Evolutionary conservation across 2,888 invertebrate genomes (phyloP).

Genomic region (Hoplodrina ambigua): DNA sequence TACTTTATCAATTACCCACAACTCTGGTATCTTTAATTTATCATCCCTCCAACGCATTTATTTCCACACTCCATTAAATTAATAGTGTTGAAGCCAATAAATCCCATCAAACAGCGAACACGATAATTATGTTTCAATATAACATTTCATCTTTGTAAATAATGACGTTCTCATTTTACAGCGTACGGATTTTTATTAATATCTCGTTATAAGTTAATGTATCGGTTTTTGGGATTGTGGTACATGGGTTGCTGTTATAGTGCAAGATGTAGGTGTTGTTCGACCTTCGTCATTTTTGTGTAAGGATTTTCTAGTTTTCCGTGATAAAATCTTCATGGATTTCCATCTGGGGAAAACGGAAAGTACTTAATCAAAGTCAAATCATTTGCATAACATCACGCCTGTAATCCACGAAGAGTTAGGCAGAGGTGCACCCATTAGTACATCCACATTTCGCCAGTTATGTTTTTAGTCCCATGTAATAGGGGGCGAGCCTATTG

Average conservation of each 20-base stretch:
- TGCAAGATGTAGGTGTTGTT: background rate
- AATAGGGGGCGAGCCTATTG: too few species aligned
- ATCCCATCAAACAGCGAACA: slow-evolving; percentile 14
- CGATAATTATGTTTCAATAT: slow-evolving; percentile 39
- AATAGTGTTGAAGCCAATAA: slow-evolving; percentile 34
- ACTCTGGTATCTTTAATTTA: background rate
- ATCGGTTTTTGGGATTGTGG: slow-evolving; percentile 16
- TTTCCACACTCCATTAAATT: slow-evolving; percentile 7
- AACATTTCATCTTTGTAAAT: slow-evolving; percentile 34
- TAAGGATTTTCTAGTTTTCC: too few species aligned
- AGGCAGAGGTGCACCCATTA: too few species aligned
- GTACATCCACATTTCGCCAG: too few species aligned
- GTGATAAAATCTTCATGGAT: too few species aligned
- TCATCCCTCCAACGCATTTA: background rate
- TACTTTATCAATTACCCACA: background rate
- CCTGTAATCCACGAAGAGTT: too few species aligned
- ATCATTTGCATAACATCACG: too few species aligned
- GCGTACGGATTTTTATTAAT: slow-evolving; percentile 33
- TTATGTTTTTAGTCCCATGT: too few species aligned
- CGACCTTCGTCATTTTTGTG: background rate
- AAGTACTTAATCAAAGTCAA: too few species aligned
- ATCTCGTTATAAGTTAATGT: slow-evolving; percentile 24
- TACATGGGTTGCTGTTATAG: background rate
- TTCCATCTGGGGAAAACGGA: too few species aligned
- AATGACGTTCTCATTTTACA: slow-evolving; percentile 43